Base-by-base conservation (phyloP, 2,888 invertebrate genomes). In the Rhagium mordax region DNA sequence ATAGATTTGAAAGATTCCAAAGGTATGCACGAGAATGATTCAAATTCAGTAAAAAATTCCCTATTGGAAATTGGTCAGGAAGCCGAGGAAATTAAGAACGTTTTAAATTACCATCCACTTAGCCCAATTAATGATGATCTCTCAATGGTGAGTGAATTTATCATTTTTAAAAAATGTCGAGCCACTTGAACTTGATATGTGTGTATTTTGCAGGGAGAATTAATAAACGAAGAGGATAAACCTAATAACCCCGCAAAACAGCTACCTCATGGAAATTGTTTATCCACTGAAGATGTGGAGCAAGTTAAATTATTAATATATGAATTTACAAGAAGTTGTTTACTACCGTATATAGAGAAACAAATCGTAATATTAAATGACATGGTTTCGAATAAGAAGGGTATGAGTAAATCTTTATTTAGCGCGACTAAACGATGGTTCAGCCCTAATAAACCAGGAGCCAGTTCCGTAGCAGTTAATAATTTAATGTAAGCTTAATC, bases 341-440 rank as follows among this genome's bases (percentile, higher is more conserved):
- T 99, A 72, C 89, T 98, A 75, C 98, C 98, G 0, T 96, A 97
- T 87, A 93, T 97, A 48, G 99, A 99, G 86, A 93, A 94, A 84
- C 94, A 96, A 87, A 94, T 99, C 82, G 91, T 91, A 68, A 90
- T 92, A 72, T 87, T 97, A 49, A 94, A 93, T 84, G 97, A 97
- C 86, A 90, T 93, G 79, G 93, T 94, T 68, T 93, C 94, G 20
- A 95, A 95, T 84, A 95, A 95, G 84, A 98, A 98, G 87, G 97
- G 98, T 5, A 94, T 98, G 2, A 96, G 98, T 85, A 92, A 97
- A 84, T 97, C 98, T 0, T 89, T 99, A 76, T 91, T 99, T 76
- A 97, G 96, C 85, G 98, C 97, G 16, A 98, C 98, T 1, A 98
- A 97, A 88, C 91, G 98, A 81, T 97, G 97, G 95, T 98, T 98